phyloP scores from a whole-genome alignment of 2,888 invertebrate genomes.

The Muscina levida region DNA sequence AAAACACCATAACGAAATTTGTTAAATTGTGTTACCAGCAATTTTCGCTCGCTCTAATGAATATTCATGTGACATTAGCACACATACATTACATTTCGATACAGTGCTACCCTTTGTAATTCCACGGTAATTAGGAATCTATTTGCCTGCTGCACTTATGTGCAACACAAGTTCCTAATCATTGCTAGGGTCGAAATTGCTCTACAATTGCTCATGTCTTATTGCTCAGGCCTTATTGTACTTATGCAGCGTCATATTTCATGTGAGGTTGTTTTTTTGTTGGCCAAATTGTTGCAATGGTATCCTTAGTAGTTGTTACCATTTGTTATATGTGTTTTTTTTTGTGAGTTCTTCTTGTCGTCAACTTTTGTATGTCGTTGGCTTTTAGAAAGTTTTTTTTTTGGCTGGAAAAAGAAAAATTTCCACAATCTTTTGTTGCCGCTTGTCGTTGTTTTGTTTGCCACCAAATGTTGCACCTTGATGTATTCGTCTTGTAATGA shows the following conservation, averaged over 20 bases:
- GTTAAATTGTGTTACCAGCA: slow-evolving; percentile 16
- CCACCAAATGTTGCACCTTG: slow-evolving; percentile 63
- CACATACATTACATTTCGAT: slow-evolving; percentile 19
- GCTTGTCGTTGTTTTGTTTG: background rate
- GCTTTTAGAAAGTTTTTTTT: slow-evolving; percentile 9
- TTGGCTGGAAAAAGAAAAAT: background rate
- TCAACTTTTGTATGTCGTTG: background rate
- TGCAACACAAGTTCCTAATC: slow-evolving; percentile 4
- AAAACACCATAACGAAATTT: slow-evolving; percentile 8
- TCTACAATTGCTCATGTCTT: background rate
- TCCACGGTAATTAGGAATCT: background rate
- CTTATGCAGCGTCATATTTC: slow-evolving; percentile 7
- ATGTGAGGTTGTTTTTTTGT: slow-evolving; percentile 6
- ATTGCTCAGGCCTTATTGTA: slow-evolving; percentile 15
- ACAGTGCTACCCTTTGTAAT: slow-evolving; percentile 4
- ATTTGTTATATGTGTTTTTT: background rate
- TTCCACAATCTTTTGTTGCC: slow-evolving; percentile 12
- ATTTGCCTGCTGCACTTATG: background rate
- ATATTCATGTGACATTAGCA: slow-evolving; percentile 31
- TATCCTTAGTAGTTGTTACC: background rate
- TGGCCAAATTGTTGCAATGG: background rate
- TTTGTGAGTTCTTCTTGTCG: background rate
- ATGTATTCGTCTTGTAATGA: slow-evolving; percentile 51
- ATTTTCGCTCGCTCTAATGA: slow-evolving; percentile 10
- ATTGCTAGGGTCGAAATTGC: background rate